Conservation (phyloP, 2,888 invertebrate genomes). For the Allophyes oxyacanthae region DNA sequence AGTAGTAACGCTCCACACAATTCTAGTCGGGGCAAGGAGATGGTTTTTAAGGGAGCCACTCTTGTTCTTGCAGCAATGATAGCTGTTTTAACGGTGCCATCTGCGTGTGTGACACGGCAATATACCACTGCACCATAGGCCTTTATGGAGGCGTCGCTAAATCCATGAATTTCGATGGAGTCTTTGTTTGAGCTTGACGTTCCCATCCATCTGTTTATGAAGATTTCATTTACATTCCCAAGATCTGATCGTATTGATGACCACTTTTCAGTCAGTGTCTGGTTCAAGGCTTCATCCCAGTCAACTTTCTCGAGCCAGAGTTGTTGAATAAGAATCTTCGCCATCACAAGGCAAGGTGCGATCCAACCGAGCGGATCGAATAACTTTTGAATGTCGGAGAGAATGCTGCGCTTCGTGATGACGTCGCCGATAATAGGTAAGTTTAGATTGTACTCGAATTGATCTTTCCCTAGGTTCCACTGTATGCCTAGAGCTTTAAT, state of each 20-base stretch:
- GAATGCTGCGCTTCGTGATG: constrained; percentile 15
- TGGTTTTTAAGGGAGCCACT: constrained; percentile 7
- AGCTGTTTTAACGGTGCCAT: constrained; percentile 2
- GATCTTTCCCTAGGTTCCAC: constrained; percentile 15
- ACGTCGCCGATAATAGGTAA: constrained; percentile 1
- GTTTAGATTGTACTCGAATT: constrained; percentile 14
- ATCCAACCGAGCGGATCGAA: constrained; percentile 30
- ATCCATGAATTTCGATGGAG: constrained; percentile 7
- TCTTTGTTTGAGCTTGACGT: too few relatives aligned
- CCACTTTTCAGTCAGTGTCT: constrained; percentile 18
- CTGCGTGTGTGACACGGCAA: constrained; percentile 1
- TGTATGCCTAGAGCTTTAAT: constrained; percentile 13
- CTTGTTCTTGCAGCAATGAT: constrained; percentile 14
- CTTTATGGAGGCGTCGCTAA: constrained; percentile 13
- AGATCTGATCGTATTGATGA: constrained; percentile 11
- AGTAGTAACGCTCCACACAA: constrained; percentile 8
- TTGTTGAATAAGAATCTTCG: constrained; percentile 44
- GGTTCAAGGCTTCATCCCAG: constrained; percentile 38
- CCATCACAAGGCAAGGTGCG: constrained; percentile 7
- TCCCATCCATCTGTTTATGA: constrained; percentile 11
- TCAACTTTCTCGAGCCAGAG: constrained; percentile 26
- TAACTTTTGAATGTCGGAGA: constrained; percentile 30
- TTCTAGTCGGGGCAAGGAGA: constrained; percentile 18
- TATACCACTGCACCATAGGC: constrained; percentile 15
- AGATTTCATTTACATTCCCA: constrained; percentile 7